A percentile compares a stretch with the other conserved stretches of the same genome.
phyloP scores from a whole-genome alignment of 2,113 vertebrate species.

The Takifugu flavidus region DNA sequence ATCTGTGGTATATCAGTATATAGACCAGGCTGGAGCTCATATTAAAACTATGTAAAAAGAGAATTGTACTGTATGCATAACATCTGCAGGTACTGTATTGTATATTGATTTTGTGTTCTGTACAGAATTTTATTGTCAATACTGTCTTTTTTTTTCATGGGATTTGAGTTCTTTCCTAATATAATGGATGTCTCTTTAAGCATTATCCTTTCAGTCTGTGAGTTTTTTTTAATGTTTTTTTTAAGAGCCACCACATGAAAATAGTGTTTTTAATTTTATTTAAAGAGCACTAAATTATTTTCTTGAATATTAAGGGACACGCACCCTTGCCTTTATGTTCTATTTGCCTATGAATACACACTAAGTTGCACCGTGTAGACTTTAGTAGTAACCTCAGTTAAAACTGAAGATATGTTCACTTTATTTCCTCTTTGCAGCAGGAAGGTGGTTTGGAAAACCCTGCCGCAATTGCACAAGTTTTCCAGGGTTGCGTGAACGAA shows the following conservation, averaged over 20 bases:
- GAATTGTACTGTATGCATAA: constrained; percentile 86
- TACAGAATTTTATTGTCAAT: constrained; percentile 83
- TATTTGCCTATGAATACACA: constrained; percentile 56
- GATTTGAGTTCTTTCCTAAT: constrained; percentile 66
- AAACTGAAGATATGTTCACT: constrained; percentile 66
- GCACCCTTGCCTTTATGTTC: constrained; percentile 63
- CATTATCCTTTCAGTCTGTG: constrained; percentile 60
- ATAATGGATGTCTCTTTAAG: constrained; percentile 66
- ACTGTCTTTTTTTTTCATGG: constrained; percentile 63
- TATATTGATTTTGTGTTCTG: constrained; percentile 91
- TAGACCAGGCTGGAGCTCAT: constrained; percentile 88
- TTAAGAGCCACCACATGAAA: constrained; percentile 61
- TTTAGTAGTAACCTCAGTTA: constrained; percentile 60
- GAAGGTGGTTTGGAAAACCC: constrained; percentile 38
- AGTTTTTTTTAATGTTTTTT: constrained; percentile 41
- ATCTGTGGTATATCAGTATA: constrained; percentile 91
- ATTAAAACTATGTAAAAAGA: constrained; percentile 91
- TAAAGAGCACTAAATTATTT: constrained; percentile 75
- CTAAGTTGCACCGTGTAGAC: constrained; percentile 60
- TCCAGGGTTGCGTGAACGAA: constrained; percentile 60
- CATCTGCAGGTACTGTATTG: constrained; percentile 92
- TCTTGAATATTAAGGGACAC: constrained; percentile 61
- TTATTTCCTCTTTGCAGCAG: constrained; percentile 66
- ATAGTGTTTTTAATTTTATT: constrained; percentile 74
- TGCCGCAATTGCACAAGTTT: constrained; percentile 68